Conservation (phyloP, 1,140 invertebrate species). For the Leptopilina boulardi region DNA sequence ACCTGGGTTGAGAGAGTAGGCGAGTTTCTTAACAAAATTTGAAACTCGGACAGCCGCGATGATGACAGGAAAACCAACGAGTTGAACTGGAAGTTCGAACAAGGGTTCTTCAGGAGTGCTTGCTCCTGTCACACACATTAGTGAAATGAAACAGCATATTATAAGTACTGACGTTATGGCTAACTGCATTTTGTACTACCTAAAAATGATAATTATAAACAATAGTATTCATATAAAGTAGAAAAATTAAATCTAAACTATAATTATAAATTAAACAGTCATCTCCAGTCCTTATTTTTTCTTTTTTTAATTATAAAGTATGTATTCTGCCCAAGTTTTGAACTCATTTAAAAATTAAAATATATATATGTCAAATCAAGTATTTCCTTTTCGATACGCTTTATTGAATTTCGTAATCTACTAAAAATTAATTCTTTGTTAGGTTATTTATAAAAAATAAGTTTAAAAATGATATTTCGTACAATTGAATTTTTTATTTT, state of each 20-base stretch:
- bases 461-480: too few species aligned
- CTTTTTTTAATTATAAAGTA: too few species aligned
- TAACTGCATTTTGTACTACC: constrained; percentile 59
- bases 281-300: too few species aligned
- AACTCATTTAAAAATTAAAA: too few species aligned
- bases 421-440: too few species aligned
- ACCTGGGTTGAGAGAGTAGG: constrained; percentile 89
- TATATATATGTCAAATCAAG: too few species aligned
- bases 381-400: too few species aligned
- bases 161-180: constrained; percentile 48
- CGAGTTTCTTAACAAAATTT: constrained; percentile 89
- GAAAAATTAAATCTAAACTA: not conserved
- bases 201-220: constrained; percentile 29
- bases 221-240: too few species aligned
- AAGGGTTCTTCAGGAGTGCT: constrained; percentile 77
- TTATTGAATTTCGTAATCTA: too few species aligned
- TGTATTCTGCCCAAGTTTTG: too few species aligned
- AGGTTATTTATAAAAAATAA: too few species aligned
- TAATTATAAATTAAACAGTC: not conserved
- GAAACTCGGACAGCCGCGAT: constrained; percentile 86
- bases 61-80: constrained; percentile 89
- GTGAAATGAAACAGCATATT: constrained; percentile 60
- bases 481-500: too few species aligned
- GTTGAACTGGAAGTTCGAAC: constrained; percentile 87
- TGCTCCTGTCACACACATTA: constrained; percentile 64